Conservation (phyloP, 2,113 vertebrate species). For the Pithys albifrons region DNA sequence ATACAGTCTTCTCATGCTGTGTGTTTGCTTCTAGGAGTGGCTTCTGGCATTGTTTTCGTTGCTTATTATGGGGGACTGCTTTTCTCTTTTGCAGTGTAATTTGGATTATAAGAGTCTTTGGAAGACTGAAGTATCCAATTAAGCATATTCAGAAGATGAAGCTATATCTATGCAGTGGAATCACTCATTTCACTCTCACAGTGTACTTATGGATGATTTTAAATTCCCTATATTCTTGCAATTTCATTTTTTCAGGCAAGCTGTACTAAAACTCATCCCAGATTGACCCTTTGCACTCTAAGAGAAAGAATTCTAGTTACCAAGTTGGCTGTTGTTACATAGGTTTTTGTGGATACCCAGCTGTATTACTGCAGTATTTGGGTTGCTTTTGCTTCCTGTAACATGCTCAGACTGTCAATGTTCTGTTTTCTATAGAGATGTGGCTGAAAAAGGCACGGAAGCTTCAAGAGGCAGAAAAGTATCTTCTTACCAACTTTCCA, state of each 20-base stretch:
- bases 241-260: conserved; percentile 45
- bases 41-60: conserved; percentile 7
- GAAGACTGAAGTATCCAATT: conserved; percentile 54
- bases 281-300: conserved; percentile 14
- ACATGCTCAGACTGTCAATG: background rate
- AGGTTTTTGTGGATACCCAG: background rate
- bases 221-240: conserved; percentile 37
- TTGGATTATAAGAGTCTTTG: conserved; percentile 43
- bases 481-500: background rate
- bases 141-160: conserved; percentile 48
- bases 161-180: conserved; percentile 35
- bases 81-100: conserved; percentile 52
- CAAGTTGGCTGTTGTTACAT: background rate
- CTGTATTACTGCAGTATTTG: background rate
- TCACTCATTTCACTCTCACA: conserved; percentile 44
- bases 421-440: background rate
- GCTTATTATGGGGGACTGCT: conserved; percentile 24
- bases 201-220: conserved; percentile 37
- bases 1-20: conserved; percentile 26
- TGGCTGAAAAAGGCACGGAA: background rate
- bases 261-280: conserved; percentile 2
- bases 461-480: conserved; percentile 33
- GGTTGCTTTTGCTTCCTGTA: conserved; percentile 1
- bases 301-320: background rate
- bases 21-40: conserved; percentile 10